Percentiles rank a stretch among this genome's conserved stretches.
Evolutionary conservation across 1,140 invertebrate genomes (phyloP).

Genomic region (Calephelis virginiensis): DNA sequence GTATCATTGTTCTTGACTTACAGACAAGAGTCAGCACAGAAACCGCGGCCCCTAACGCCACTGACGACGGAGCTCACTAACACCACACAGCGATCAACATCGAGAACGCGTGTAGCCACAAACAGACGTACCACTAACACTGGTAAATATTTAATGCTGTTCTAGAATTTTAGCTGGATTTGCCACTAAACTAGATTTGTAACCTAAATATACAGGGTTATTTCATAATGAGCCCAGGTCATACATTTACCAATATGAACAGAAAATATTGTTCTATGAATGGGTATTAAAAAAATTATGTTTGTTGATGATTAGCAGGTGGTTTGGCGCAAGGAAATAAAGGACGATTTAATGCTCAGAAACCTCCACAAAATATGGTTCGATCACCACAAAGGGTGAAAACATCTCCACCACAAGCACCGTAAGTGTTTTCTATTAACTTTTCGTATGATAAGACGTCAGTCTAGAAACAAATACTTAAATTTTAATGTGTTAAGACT

Average conservation of each 20-base stretch:
- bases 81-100: slow-evolving; percentile 80
- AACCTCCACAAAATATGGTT: slow-evolving; percentile 60
- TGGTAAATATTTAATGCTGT: slow-evolving; percentile 30
- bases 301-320: not conserved
- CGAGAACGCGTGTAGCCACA: slow-evolving; percentile 82
- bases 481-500: too few species aligned
- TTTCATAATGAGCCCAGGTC: too few species aligned
- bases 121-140: slow-evolving; percentile 77
- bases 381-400: slow-evolving; percentile 70
- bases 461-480: too few species aligned
- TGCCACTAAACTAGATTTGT: too few species aligned
- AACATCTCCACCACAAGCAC: slow-evolving; percentile 74
- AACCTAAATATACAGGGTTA: too few species aligned
- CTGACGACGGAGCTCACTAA: slow-evolving; percentile 73
- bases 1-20: not conserved
- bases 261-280: too few species aligned
- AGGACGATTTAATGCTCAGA: slow-evolving; percentile 50
- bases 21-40: slow-evolving; percentile 71
- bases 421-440: slow-evolving; percentile 55
- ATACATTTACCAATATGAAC: too few species aligned
- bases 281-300: too few species aligned
- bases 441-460: too few species aligned
- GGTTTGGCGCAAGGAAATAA: slow-evolving; percentile 22
- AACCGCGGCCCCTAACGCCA: slow-evolving; percentile 74
- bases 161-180: too few species aligned